Evolutionary conservation across 1,140 invertebrate species (phyloP).

Genomic region (Papilio machaon): DNA sequence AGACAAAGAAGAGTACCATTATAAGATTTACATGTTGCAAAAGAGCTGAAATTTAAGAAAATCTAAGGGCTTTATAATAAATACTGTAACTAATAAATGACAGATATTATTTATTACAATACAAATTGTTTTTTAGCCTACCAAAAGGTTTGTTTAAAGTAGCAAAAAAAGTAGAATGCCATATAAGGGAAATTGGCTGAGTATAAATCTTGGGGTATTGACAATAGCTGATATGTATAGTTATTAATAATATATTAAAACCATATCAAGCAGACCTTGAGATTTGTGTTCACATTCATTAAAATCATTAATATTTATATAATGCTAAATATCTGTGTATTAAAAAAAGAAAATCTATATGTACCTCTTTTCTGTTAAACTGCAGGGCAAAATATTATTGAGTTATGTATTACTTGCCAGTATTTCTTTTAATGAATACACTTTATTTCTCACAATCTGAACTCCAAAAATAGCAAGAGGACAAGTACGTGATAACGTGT

Average conservation of each 20-base stretch:
- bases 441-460: slow-evolving; percentile 35
- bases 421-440: slow-evolving; percentile 6
- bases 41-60: neutral
- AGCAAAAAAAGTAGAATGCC: neutral
- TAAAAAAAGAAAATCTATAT: neutral
- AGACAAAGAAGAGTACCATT: too few species aligned
- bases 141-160: neutral
- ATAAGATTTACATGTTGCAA: neutral
- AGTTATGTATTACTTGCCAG: neutral
- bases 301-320: neutral
- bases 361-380: neutral
- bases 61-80: neutral
- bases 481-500: slow-evolving; percentile 44
- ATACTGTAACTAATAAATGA: neutral
- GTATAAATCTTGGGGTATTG: neutral
- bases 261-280: neutral
- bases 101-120: neutral
- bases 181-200: neutral
- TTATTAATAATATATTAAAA: too few species aligned
- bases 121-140: neutral
- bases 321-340: neutral
- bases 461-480: slow-evolving; percentile 54
- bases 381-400: neutral
- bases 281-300: neutral
- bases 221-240: neutral